These are phyloP conservation scores for Cephalopterus ornatus DNA, from an alignment of 2,113 vertebrate genomes.

Conservation along the genomic window DNA sequence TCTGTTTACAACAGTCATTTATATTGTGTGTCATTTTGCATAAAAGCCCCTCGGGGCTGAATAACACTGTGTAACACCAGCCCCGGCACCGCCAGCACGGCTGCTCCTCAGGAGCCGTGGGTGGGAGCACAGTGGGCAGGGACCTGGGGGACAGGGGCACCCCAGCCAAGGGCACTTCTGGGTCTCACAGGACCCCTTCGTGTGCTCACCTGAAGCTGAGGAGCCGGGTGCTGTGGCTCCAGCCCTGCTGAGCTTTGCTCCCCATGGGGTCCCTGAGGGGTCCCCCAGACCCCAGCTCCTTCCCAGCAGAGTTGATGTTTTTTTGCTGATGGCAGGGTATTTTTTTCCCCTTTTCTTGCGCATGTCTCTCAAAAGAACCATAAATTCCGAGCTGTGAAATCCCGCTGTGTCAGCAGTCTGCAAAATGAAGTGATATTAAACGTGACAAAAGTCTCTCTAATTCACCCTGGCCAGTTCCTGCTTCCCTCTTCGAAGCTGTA, in stretches of 20 bases:
- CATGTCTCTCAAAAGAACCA: slow-evolving; percentile 83
- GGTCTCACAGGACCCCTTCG: background rate
- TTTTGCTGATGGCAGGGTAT: slow-evolving; percentile 82
- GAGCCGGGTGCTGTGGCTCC: background rate
- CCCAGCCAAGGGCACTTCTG: accelerated
- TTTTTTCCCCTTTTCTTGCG: slow-evolving; percentile 73
- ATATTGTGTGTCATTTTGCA: slow-evolving; percentile 57
- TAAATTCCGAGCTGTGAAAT: slow-evolving; percentile 81
- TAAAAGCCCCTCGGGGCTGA: slow-evolving; percentile 34
- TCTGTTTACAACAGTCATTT: slow-evolving; percentile 74
- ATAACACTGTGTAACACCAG: background rate
- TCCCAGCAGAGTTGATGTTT: background rate
- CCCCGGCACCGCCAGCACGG: background rate
- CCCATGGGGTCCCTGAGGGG: background rate
- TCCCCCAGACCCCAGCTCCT: background rate
- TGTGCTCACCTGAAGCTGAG: accelerated
- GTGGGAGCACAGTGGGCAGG: background rate
- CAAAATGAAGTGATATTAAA: slow-evolving; percentile 88
- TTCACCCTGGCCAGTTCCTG: slow-evolving; percentile 72
- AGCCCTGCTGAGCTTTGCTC: background rate
- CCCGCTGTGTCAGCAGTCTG: slow-evolving; percentile 86
- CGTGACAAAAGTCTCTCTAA: slow-evolving; percentile 82
- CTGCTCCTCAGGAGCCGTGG: background rate
- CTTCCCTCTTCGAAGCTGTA: slow-evolving; percentile 1
- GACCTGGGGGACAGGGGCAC: accelerated